These are phyloP conservation scores for Himalopsyche japonica DNA, from an alignment of 2,888 invertebrate genomes.

Conservation along the genomic window DNA sequence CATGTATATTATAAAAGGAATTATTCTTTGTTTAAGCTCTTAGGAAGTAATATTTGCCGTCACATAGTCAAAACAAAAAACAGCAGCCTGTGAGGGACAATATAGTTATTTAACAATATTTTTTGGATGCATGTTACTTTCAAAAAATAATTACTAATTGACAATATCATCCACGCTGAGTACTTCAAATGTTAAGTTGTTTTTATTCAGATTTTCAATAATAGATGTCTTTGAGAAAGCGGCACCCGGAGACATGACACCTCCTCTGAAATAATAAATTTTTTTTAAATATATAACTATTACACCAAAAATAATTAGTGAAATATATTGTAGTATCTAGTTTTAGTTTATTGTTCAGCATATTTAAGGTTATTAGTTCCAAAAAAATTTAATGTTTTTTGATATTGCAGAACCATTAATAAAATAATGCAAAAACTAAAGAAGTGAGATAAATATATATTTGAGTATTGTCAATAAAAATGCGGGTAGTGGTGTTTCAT, in stretches of 20 bases:
- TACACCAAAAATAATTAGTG: too few relatives aligned
- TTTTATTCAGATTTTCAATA: conserved; percentile 71
- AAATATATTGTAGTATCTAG: too few relatives aligned
- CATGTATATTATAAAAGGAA: background rate
- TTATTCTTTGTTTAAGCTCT: background rate
- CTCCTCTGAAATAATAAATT: conserved; percentile 64
- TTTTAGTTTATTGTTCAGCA: too few relatives aligned
- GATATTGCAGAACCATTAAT: too few relatives aligned
- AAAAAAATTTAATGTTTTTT: too few relatives aligned
- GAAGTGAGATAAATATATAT: too few relatives aligned
- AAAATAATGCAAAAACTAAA: too few relatives aligned
- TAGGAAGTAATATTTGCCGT: background rate
- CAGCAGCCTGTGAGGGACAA: background rate
- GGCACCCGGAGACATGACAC: conserved; percentile 83
- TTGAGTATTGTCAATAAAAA: too few relatives aligned
- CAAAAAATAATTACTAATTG: background rate
- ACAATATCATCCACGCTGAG: conserved; percentile 39
- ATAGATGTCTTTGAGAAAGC: conserved; percentile 83
- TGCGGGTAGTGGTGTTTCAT: too few relatives aligned
- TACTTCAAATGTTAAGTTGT: conserved; percentile 74
- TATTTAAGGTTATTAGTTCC: too few relatives aligned
- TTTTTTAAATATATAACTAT: conserved; percentile 4
- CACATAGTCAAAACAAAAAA: background rate
- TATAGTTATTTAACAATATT: background rate
- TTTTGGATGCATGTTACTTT: background rate